A percentile compares a stretch with the other conserved stretches of the same genome.
Conservation (phyloP, 1,140 invertebrate genomes). For the Solen grandis region DNA sequence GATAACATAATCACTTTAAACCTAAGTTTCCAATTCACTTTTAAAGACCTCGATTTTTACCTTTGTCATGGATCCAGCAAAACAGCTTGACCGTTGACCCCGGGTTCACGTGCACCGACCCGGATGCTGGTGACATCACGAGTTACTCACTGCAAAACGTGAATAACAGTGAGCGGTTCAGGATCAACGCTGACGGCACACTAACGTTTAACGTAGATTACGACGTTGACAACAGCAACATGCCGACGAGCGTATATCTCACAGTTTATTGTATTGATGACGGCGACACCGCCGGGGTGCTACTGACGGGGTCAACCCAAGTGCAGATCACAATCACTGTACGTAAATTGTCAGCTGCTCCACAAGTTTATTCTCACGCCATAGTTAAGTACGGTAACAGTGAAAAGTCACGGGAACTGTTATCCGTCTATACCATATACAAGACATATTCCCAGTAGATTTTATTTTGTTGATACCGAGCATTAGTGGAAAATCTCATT, state of each 20-base stretch:
- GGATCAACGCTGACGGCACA: neutral
- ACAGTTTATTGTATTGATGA: slow-evolving; percentile 20
- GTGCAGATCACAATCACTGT: slow-evolving; percentile 25
- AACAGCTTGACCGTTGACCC: slow-evolving; percentile 1
- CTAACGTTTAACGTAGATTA: neutral
- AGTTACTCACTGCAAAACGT: neutral
- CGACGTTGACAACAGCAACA: slow-evolving; percentile 20
- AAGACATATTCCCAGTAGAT: neutral
- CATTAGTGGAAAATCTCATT: neutral
- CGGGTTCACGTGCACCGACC: neutral
- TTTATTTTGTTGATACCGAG: neutral
- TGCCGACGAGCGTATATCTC: neutral
- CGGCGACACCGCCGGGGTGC: neutral
- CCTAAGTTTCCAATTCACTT: no score
- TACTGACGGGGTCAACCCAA: neutral
- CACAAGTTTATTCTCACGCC: neutral
- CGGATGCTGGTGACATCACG: slow-evolving; percentile 12
- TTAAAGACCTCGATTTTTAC: no score
- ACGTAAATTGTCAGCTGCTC: neutral
- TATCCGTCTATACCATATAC: neutral
- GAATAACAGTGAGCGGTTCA: slow-evolving; percentile 36
- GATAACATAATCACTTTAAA: no score
- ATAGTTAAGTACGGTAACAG: neutral
- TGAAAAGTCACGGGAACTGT: neutral
- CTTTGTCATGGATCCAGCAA: no score